These are phyloP conservation scores for Platycheirus albimanus DNA, from an alignment of 2,888 invertebrate species.

Conservation along the genomic window DNA sequence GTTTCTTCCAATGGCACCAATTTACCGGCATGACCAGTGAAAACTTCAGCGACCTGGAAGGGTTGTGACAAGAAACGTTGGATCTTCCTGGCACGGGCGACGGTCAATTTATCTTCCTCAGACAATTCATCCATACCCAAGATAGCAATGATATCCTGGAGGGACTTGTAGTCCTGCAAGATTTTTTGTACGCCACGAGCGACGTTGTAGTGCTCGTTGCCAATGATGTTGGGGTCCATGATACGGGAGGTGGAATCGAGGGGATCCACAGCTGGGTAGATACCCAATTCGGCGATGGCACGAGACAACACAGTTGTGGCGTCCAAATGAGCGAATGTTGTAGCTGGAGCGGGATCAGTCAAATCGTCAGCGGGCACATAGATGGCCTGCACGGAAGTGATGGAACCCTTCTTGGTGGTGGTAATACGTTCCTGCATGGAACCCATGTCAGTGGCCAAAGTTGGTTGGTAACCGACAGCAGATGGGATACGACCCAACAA, in stretches of 20 bases:
- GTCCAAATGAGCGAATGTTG: slow-evolving; percentile 97
- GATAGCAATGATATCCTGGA: slow-evolving; percentile 96
- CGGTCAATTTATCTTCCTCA: slow-evolving; percentile 96
- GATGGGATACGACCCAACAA: slow-evolving; percentile 97
- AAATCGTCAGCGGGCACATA: slow-evolving; percentile 98
- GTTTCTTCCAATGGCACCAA: slow-evolving; percentile 94
- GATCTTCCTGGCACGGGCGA: slow-evolving; percentile 96
- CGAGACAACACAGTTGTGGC: slow-evolving; percentile 97
- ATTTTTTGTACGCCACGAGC: slow-evolving; percentile 96
- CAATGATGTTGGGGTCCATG: slow-evolving; percentile 96
- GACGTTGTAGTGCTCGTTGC: slow-evolving; percentile 93
- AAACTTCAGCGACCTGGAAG: slow-evolving; percentile 96
- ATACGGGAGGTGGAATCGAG: slow-evolving; percentile 97
- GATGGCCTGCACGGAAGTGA: slow-evolving; percentile 97
- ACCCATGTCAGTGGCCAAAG: slow-evolving; percentile 97
- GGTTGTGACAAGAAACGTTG: slow-evolving; percentile 97
- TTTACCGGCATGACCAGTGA: slow-evolving; percentile 96
- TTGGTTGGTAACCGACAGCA: slow-evolving; percentile 97
- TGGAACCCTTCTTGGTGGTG: slow-evolving; percentile 96
- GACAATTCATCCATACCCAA: slow-evolving; percentile 97
- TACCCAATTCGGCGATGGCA: slow-evolving; percentile 95
- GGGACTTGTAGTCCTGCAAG: slow-evolving; percentile 91
- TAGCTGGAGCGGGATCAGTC: slow-evolving; percentile 97
- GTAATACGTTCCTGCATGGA: slow-evolving; percentile 98
- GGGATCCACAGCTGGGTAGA: slow-evolving; percentile 97